Evolutionary conservation across 1,140 invertebrate species (phyloP).

Genomic region (Homarus americanus): DNA sequence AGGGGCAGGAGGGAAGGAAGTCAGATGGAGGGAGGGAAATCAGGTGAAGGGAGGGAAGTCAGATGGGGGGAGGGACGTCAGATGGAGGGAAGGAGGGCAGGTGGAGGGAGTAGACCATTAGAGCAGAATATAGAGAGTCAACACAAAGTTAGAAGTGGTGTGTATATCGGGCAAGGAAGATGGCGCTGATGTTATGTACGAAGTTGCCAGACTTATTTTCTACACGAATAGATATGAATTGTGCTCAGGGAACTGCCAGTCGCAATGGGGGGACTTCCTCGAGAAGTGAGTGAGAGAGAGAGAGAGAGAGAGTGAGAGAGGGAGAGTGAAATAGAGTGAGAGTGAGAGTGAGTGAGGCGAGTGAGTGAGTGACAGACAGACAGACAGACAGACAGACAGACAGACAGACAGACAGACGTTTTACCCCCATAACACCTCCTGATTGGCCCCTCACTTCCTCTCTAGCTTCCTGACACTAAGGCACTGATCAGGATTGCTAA

Average conservation of each 20-base stretch:
- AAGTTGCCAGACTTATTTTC: slow-evolving; percentile 42
- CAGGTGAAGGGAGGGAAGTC: not conserved
- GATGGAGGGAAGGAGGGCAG: not conserved
- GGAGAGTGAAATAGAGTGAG: not conserved
- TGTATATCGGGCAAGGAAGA: slow-evolving; percentile 7
- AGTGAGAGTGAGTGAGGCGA: too few species aligned
- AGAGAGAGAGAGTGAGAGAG: not conserved
- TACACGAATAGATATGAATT: slow-evolving; percentile 37
- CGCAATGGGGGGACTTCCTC: not conserved
- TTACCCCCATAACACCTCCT: too few species aligned
- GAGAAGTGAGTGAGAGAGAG: not conserved
- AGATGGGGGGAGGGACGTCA: not conserved
- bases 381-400: too few species aligned
- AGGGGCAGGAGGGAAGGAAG: too few species aligned
- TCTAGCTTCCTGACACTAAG: too few species aligned
- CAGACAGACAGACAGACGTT: not conserved
- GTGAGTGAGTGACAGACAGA: too few species aligned
- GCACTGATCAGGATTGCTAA: too few species aligned
- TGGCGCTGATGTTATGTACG: slow-evolving; percentile 17
- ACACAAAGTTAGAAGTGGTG: not conserved
- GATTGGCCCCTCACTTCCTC: too few species aligned
- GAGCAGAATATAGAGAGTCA: not conserved
- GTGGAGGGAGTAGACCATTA: not conserved
- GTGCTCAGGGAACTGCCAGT: slow-evolving; percentile 5
- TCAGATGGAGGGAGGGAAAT: not conserved